Evolutionary conservation across 2,113 vertebrate species (phyloP).

Genomic region (Carassius gibelio): DNA sequence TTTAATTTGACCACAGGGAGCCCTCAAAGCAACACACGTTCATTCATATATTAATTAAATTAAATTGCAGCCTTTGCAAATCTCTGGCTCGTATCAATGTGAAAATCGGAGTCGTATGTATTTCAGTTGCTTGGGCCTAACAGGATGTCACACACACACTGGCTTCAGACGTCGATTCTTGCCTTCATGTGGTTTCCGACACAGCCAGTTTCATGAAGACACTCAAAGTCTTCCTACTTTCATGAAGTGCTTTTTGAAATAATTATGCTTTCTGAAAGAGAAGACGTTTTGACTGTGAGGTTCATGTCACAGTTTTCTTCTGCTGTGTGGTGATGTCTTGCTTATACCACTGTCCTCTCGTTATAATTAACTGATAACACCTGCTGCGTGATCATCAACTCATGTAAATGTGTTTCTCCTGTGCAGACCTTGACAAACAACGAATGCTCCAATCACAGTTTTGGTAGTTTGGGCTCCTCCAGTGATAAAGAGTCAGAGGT

Average conservation of each 20-base stretch:
- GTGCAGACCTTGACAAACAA: conserved; percentile 94
- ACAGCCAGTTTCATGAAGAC: not conserved
- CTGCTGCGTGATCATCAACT: conserved; percentile 35
- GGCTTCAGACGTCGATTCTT: not conserved
- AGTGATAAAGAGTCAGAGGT: conserved; percentile 99
- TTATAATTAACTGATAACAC: conserved; percentile 46
- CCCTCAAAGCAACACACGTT: too few species aligned
- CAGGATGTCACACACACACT: not conserved
- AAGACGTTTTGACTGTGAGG: not conserved
- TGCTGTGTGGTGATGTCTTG: not conserved
- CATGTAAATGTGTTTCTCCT: conserved; percentile 50
- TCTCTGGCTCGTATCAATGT: too few species aligned
- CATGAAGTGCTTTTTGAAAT: not conserved
- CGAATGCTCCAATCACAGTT: conserved; percentile 99
- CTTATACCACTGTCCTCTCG: not conserved
- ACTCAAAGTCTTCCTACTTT: not conserved
- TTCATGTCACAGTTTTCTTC: not conserved
- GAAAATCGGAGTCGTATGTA: too few species aligned
- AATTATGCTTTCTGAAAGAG: not conserved
- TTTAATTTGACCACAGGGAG: too few species aligned
- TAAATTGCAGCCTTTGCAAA: too few species aligned
- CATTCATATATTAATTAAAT: too few species aligned
- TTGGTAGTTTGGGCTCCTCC: conserved; percentile 96
- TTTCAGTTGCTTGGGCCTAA: not conserved
- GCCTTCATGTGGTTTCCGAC: not conserved